Conservation (phyloP, 2,888 invertebrate genomes). For the Gibbula magus region DNA sequence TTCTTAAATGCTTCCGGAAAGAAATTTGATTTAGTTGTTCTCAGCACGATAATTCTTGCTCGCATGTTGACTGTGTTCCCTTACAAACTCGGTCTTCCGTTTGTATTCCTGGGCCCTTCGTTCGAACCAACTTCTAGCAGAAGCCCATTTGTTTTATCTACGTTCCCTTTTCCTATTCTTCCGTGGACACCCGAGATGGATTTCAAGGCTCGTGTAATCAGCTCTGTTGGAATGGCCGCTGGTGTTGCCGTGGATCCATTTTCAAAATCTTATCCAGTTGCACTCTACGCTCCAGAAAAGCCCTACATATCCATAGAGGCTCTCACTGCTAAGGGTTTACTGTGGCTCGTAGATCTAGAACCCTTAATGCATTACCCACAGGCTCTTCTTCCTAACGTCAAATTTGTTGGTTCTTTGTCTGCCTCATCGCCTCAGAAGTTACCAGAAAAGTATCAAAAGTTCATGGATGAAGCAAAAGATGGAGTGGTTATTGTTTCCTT, state of each 20-base stretch:
- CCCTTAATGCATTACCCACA: conserved; percentile 42
- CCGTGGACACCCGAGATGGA: conserved; percentile 20
- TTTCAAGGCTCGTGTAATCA: conserved; percentile 14
- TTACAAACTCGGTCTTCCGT: conserved; percentile 32
- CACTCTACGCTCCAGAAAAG: conserved; percentile 38
- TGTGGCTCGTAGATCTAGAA: conserved; percentile 46
- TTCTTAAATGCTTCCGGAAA: background rate
- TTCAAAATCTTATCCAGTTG: conserved; percentile 33
- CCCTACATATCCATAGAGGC: conserved; percentile 36
- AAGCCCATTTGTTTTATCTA: conserved; percentile 9
- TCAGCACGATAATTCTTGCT: conserved; percentile 24
- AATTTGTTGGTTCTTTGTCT: conserved; percentile 38
- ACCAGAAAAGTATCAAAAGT: conserved; percentile 34
- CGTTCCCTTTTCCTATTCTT: conserved; percentile 7
- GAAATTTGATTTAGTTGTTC: conserved; percentile 38
- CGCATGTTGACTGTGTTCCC: conserved; percentile 31
- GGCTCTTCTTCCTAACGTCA: conserved; percentile 44
- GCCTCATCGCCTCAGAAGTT: conserved; percentile 37
- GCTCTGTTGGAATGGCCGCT: background rate
- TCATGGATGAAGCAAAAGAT: conserved; percentile 41
- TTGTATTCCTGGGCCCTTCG: conserved; percentile 24
- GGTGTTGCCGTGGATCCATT: conserved; percentile 30
- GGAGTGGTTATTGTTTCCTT: conserved; percentile 55
- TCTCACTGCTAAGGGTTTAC: conserved; percentile 29
- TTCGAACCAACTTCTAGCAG: background rate